Evolutionary conservation across 2,888 invertebrate species (phyloP).

Genomic region (Eustalomyia histrio): DNA sequence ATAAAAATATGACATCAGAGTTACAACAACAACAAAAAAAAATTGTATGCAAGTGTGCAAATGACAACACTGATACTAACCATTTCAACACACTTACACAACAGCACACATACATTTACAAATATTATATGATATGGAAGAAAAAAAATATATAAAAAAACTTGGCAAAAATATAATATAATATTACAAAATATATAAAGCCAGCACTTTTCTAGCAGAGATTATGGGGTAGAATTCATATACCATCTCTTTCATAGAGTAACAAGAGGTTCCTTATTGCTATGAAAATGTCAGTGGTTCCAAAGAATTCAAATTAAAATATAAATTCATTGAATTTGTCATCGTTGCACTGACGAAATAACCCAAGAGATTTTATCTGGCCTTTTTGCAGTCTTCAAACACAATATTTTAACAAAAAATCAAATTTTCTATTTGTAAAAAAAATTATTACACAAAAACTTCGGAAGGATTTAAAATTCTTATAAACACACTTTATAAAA

Average conservation of each 20-base stretch:
- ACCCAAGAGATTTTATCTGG: too few species aligned
- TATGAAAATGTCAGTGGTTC: neutral
- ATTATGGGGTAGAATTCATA: constrained; percentile 47
- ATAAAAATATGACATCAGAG: constrained; percentile 52
- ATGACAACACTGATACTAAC: constrained; percentile 59
- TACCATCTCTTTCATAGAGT: neutral
- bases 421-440: too few species aligned
- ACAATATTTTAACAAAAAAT: too few species aligned
- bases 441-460: too few species aligned
- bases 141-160: too few species aligned
- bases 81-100: constrained; percentile 16
- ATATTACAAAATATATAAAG: constrained; percentile 45
- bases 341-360: too few species aligned
- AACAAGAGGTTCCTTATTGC: constrained; percentile 31
- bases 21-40: constrained; percentile 31
- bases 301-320: too few species aligned
- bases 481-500: too few species aligned
- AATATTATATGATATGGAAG: neutral
- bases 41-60: constrained; percentile 57
- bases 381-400: too few species aligned
- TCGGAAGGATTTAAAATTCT: too few species aligned
- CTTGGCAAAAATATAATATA: constrained; percentile 20
- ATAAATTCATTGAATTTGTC: too few species aligned
- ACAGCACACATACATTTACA: neutral
- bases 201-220: constrained; percentile 54